Evolutionary conservation across 2,113 vertebrate species (phyloP).

Genomic region (Toxostoma redivivum): DNA sequence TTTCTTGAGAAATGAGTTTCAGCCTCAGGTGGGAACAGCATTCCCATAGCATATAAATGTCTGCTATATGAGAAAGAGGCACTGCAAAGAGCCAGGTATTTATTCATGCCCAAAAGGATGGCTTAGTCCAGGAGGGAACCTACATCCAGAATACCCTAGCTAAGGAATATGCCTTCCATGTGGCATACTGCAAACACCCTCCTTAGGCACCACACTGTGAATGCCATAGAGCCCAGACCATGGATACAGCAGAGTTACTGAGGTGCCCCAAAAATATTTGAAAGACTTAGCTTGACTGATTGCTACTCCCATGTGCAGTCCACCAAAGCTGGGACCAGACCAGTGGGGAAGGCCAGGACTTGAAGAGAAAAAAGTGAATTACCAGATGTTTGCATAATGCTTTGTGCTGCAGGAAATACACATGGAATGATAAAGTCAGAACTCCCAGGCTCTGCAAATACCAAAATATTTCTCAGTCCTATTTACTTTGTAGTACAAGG

Average conservation of each 20-base stretch:
- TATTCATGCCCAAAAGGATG: background rate
- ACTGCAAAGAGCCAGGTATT: background rate
- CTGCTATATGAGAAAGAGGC: background rate
- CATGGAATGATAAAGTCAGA: background rate
- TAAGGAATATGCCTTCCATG: background rate
- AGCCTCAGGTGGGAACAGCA: background rate
- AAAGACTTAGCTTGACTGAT: background rate
- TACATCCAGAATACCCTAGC: background rate
- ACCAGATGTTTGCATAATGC: background rate
- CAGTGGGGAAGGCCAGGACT: accelerated
- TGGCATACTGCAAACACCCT: background rate
- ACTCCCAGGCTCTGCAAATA: background rate
- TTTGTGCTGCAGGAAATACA: background rate
- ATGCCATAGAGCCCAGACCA: background rate
- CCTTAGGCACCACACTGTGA: background rate
- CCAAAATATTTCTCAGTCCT: background rate
- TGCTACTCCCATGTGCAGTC: background rate
- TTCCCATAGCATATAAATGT: background rate
- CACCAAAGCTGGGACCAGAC: background rate
- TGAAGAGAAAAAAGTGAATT: background rate
- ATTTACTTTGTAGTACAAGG: background rate
- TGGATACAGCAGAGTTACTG: background rate
- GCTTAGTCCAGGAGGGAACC: background rate
- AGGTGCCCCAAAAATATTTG: background rate
- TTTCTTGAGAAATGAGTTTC: background rate